A percentile compares a stretch with the other conserved stretches of the same genome.
Conservation (phyloP, 2,888 invertebrate genomes). For the Bombylius discolor region DNA sequence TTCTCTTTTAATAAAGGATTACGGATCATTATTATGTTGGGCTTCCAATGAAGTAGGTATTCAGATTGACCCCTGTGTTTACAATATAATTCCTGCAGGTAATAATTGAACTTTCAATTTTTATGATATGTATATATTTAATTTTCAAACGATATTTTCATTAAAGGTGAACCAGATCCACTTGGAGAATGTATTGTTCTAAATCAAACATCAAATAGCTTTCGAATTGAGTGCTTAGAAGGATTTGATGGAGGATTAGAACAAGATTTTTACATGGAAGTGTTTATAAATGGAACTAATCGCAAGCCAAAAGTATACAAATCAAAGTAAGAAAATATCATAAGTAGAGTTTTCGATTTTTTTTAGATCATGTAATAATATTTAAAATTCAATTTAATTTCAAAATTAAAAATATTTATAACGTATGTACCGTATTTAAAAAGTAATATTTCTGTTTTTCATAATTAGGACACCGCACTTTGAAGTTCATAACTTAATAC, state of each 20-base stretch:
- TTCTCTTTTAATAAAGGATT: conserved; percentile 38
- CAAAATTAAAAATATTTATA: no score
- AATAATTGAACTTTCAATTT: conserved; percentile 21
- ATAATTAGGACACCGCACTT: conserved; percentile 43
- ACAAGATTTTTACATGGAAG: conserved; percentile 61
- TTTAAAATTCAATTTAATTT: no score
- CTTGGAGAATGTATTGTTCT: conserved; percentile 58
- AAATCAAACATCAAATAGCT: conserved; percentile 58
- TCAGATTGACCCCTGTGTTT: conserved; percentile 60
- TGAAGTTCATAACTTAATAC: conserved; percentile 50
- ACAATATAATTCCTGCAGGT: conserved; percentile 62
- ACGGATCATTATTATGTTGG: conserved; percentile 62
- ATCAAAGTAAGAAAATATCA: conserved; percentile 30
- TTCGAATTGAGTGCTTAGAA: conserved; percentile 59
- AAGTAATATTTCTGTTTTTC: no score
- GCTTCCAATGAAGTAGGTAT: conserved; percentile 58
- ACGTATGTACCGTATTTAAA: no score
- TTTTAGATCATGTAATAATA: background rate
- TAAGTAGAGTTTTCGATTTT: background rate
- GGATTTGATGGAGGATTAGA: conserved; percentile 65
- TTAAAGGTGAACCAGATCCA: conserved; percentile 56
- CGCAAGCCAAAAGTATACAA: conserved; percentile 34
- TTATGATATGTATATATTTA: background rate
- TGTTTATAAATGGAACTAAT: conserved; percentile 41
- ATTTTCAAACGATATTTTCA: background rate